These are phyloP conservation scores for Mellilla xanthometata DNA, from an alignment of 2,888 invertebrate species.

Conservation along the genomic window DNA sequence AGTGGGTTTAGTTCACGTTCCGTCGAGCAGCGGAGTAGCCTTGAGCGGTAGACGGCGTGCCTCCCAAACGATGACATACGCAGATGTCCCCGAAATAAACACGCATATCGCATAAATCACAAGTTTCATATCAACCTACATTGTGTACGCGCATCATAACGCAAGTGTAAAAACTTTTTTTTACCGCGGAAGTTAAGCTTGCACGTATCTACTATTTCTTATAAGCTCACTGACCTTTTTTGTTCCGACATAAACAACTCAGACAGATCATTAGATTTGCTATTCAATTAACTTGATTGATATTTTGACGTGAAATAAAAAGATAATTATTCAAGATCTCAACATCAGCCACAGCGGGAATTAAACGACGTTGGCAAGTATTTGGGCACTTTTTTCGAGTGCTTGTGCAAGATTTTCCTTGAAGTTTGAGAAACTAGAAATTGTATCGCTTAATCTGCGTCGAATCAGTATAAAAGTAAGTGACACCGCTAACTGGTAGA, in stretches of 20 bases:
- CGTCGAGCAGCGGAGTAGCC: constrained; percentile 36
- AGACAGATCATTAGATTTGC: constrained; percentile 28
- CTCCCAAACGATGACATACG: constrained; percentile 47
- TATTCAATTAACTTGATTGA: constrained; percentile 37
- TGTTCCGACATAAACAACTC: constrained; percentile 25
- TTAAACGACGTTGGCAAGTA: background rate
- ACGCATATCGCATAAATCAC: constrained; percentile 33
- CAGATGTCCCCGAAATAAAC: constrained; percentile 44
- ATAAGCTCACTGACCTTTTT: constrained; percentile 38
- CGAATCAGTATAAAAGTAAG: constrained; percentile 56
- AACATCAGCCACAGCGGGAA: background rate
- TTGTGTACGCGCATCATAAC: constrained; percentile 17
- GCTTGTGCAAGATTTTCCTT: constrained; percentile 35
- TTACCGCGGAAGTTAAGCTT: constrained; percentile 25
- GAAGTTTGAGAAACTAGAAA: constrained; percentile 42
- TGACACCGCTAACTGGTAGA: constrained; percentile 44
- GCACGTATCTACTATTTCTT: constrained; percentile 19
- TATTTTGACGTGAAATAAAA: constrained; percentile 32
- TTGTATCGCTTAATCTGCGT: constrained; percentile 47
- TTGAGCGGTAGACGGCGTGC: constrained; percentile 61
- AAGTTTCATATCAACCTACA: constrained; percentile 22
- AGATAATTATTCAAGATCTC: constrained; percentile 26
- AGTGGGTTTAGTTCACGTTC: constrained; percentile 22
- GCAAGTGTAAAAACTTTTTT: constrained; percentile 21
- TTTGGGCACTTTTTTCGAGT: constrained; percentile 18